A percentile compares a stretch with the other conserved stretches of the same genome.
These are phyloP conservation scores for Chrysina gloriosa DNA, from an alignment of 2,888 invertebrate genomes.

Conservation along the genomic window DNA sequence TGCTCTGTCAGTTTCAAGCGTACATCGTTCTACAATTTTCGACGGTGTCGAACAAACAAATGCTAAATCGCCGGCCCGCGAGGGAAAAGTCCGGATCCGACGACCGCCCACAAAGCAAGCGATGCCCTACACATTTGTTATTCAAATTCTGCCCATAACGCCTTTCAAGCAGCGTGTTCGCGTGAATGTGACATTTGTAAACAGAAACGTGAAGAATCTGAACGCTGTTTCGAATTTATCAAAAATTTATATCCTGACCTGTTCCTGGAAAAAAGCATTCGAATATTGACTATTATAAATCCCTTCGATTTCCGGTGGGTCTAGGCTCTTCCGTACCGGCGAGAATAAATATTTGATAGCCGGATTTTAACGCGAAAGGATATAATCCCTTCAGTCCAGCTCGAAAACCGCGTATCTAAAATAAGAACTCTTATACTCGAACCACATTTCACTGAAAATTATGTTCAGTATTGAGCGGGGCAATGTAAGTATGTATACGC, in stretches of 20 bases:
- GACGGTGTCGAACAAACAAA: conserved; percentile 26
- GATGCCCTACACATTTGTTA: conserved; percentile 27
- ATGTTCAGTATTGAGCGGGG: too few relatives aligned
- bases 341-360: too few relatives aligned
- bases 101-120: conserved; percentile 3
- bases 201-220: conserved; percentile 28
- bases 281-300: conserved; percentile 17
- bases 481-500: too few relatives aligned
- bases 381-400: too few relatives aligned
- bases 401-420: too few relatives aligned
- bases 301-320: background rate
- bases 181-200: conserved; percentile 31
- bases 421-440: too few relatives aligned
- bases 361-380: too few relatives aligned
- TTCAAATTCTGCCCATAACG: conserved; percentile 31
- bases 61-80: conserved; percentile 3
- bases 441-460: too few relatives aligned
- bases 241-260: conserved; percentile 31
- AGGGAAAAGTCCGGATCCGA: background rate
- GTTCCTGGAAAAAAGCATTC: background rate
- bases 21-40: conserved; percentile 8
- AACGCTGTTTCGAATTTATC: conserved; percentile 24
- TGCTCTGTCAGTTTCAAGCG: conserved; percentile 28
- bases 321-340: background rate
- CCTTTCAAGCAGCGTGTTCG: conserved; percentile 26